Base-by-base conservation (phyloP, 1,140 invertebrate genomes). In the Drusus annulatus region DNA sequence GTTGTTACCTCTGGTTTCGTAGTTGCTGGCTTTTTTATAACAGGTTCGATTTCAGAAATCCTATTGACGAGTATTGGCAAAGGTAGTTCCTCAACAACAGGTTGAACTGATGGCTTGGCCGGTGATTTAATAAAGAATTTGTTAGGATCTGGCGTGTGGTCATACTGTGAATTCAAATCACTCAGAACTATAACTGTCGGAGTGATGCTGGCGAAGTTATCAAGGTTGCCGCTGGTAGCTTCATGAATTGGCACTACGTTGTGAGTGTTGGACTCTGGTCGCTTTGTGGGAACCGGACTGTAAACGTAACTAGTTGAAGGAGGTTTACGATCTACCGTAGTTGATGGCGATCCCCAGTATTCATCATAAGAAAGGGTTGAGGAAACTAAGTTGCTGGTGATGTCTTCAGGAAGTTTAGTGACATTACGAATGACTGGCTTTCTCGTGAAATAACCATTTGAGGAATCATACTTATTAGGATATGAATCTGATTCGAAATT, bases 101-200 rank as follows among this genome's bases (percentile, higher is more conserved):
- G 75, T 83, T 84, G 80, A 74, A 79, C 78, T 17, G 78, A 60
- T 81, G 79, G 75, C 82, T 84, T 81, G 71, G 78, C 78, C 15
- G 78, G 68, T 81, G 79, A 76, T 68, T 60, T 82, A 13, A 73
- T 84, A 25, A 79, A 73, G 17, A 31, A 84, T 71, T 86, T 86
- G 15, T 85, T 78, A 19, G 86, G 88, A 71, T 89, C 88, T 80
- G 87, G 85, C 62, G 87, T 86, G 5, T 88, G 85, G 13, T 81
- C 74, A 19, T 88, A 87, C 54, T 81, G 85, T 60, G 86, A 85
- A 83, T 87, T 85, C 31, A 86, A 84, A 74, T 83, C 91, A 13
- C 92, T 92, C 3, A 95, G 84, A 16, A 95, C 93, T 25, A 95
- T 95, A 0, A 95, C 92, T 0, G 94, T 94, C 7, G 94, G 94